These are phyloP conservation scores for Aptenodytes forsteri DNA, from an alignment of 2,113 vertebrate species.

Conservation along the genomic window DNA sequence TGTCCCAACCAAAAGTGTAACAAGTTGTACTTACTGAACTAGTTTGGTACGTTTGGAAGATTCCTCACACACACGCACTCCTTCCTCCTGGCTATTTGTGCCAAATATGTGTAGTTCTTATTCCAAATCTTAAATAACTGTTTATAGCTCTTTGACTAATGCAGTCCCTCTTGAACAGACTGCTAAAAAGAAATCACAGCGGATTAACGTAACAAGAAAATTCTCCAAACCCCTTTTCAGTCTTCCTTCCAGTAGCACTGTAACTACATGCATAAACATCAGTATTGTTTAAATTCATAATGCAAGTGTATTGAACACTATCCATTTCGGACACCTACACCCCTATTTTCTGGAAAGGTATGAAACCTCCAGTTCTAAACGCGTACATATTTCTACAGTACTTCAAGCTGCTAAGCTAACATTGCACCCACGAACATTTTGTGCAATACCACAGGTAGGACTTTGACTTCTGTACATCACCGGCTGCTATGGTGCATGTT, in stretches of 20 bases:
- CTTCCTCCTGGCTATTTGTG: not conserved
- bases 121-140: not conserved
- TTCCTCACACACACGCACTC: not conserved
- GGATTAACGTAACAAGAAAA: not conserved
- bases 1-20: slow-evolving; percentile 55
- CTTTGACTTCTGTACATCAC: slow-evolving; percentile 36
- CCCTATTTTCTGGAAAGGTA: not conserved
- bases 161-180: not conserved
- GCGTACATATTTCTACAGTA: not conserved
- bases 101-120: not conserved
- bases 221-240: not conserved
- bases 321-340: not conserved
- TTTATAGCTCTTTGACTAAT: not conserved
- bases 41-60: not conserved
- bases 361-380: not conserved
- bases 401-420: slow-evolving; percentile 18
- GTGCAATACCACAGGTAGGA: slow-evolving; percentile 33
- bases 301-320: not conserved
- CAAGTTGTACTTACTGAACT: not conserved
- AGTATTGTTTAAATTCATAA: not conserved
- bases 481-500: not conserved
- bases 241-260: slow-evolving; percentile 4
- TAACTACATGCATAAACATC: slow-evolving; percentile 11
- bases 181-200: not conserved
- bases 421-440: not conserved